Conservation (phyloP, 2,113 vertebrate species). For the Hippolais icterina region DNA sequence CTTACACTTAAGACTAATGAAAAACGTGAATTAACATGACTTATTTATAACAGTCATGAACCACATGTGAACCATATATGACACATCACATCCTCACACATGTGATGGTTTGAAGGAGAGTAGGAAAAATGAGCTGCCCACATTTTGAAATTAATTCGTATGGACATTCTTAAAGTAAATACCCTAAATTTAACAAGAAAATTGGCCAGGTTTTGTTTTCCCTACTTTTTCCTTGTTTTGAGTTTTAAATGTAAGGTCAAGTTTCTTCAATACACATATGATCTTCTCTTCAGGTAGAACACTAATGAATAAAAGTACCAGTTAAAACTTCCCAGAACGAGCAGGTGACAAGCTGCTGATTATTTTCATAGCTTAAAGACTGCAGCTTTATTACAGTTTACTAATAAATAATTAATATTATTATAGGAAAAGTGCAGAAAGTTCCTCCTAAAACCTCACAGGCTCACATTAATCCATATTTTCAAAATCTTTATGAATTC, state of each 20-base stretch:
- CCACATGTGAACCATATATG: not conserved
- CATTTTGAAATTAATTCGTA: not conserved
- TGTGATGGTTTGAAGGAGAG: not conserved
- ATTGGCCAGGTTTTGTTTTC: not conserved
- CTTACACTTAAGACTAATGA: no score
- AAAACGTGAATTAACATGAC: no score
- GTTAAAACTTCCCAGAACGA: not conserved
- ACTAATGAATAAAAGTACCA: not conserved
- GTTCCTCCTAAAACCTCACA: not conserved
- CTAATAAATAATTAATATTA: slow-evolving; percentile 16
- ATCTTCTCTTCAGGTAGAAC: not conserved
- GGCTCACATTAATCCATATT: not conserved
- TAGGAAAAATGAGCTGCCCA: not conserved
- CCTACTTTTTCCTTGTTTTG: not conserved
- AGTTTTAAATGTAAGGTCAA: not conserved
- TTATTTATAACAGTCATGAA: not conserved
- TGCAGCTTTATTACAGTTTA: not conserved
- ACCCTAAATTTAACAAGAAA: not conserved
- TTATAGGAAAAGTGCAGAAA: not conserved
- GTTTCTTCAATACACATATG: not conserved
- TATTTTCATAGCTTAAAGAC: not conserved
- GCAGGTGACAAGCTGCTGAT: not conserved
- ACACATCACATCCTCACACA: not conserved
- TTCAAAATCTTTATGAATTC: not conserved
- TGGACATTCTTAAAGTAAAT: not conserved